phyloP scores from a whole-genome alignment of 2,113 vertebrate species.

The Steatornis caripensis region DNA sequence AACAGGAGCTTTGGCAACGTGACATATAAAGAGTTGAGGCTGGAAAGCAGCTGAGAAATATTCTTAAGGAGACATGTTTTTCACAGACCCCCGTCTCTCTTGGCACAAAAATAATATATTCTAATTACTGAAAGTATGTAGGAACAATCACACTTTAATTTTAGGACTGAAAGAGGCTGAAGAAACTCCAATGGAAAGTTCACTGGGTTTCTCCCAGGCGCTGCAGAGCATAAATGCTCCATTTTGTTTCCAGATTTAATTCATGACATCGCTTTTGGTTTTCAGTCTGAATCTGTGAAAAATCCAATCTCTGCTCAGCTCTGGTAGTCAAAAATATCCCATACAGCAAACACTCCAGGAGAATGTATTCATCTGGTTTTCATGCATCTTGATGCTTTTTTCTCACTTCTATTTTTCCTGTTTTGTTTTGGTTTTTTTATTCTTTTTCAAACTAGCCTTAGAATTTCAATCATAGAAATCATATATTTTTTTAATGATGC shows the following conservation, averaged over 20 bases:
- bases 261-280: background rate
- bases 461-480: background rate
- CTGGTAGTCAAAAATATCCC: background rate
- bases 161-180: background rate
- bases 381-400: background rate
- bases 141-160: background rate
- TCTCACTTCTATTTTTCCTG: background rate
- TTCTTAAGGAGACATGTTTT: background rate
- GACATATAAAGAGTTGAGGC: background rate
- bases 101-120: background rate
- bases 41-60: slow-evolving; percentile 2
- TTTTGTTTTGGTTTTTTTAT: background rate
- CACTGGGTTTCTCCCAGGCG: background rate
- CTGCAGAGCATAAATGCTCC: background rate
- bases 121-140: slow-evolving; percentile 6
- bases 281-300: background rate
- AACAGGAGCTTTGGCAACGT: background rate
- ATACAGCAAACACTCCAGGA: background rate
- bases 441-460: background rate
- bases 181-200: background rate
- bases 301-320: background rate
- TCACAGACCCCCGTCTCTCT: background rate
- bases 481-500: background rate
- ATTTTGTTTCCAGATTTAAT: background rate
- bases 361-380: background rate